Base-by-base conservation (phyloP, 2,888 invertebrate genomes). In the Drosophila lacicola region DNA sequence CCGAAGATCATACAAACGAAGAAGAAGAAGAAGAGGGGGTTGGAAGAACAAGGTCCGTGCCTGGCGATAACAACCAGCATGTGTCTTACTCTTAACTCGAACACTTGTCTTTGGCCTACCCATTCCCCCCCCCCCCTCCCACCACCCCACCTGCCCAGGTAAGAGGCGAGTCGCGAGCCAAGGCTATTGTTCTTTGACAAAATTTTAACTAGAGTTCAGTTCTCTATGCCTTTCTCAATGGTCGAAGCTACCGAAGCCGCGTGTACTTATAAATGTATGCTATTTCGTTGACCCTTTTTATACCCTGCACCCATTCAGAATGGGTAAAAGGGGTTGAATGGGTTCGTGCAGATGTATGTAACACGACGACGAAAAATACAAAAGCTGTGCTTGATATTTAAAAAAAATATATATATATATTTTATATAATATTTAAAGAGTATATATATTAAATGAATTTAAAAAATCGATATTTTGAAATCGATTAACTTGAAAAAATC, bases 111-210 rank as follows among this genome's bases (percentile, higher is more conserved):
- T 39, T 29, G 37, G 41, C 17, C 41, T 29, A 46, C 10, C n/a
- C 10, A 37, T 46, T 44, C 9, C 33, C 13, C 21, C 37, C 33
- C 14, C 13, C 17, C 42, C 4, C n/a, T 29, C 4, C 1, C 14
- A 37, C 17, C 17, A 1, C 17, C 17, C 17, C 17, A 1, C 17
- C 17, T 17, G 17, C 17, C 1, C 17, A 17, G 17, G 17, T 17
- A 17, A 17, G 17, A 63, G 13, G 45, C 9, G 34, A 39, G 29
- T 21, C 44, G 34, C 58, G 33, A 47, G 37, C 25, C 41, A 49
- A 9, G 5, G 58, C 88, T 78, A 81, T 81, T 81, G 88, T 81
- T 81, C 85, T 84, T 65, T 21, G 36, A 47, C 37, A 51, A 46
- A 47, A 51, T 63, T 53, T 25, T 42, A 42, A 37, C 41, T 46